Base-by-base conservation (phyloP, 2,113 vertebrate species). In the Glaucomys volans region DNA sequence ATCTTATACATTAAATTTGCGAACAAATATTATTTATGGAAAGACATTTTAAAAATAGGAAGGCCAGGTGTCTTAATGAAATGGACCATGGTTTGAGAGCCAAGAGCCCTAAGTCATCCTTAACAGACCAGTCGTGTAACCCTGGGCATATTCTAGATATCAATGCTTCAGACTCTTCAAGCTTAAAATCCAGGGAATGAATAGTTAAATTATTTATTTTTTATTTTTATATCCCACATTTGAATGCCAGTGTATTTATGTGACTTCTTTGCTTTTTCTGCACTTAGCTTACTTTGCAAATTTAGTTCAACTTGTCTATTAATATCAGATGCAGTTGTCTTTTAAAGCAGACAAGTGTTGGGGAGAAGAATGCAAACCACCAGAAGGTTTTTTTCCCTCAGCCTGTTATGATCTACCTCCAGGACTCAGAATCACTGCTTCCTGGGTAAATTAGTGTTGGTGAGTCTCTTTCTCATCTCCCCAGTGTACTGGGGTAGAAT, bases 221-320 rank as follows among this genome's bases (percentile, higher is more conserved):
- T 83, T 5, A 90, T 83, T n/a, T 37, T 64, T 26, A 57, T 37
- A 52, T 8, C 4, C 8, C 82, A 72, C 1, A 24, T 95, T 87
- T 90, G 64, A 66, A 26, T 92, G 35, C 7, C 59, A 12, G 13
- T 35, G 30, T 57, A 44, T n/a, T 92, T 80, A 52, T 87, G 24
- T 83, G 37, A 42, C 6, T 90, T 18, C 13, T 90, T 95, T 89
- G 57, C 8, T 90, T 90, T 69, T 24, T 80, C 28, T 83, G 18
- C 50, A n/a, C 32, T 85, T 91, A 76, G 71, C 82, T 30, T 72
- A 62, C 47, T 79, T 91, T 94, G 67, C 37, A 86, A 74, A 85
- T 81, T 18, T 95, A 90, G 95, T 92, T 12, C 16, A 79, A 72
- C 6, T 87, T 77, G 59, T 93, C 83, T 87, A 64, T 18, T 54